phyloP scores from a whole-genome alignment of 1,140 invertebrate species.

The Frieseomelitta varia region DNA sequence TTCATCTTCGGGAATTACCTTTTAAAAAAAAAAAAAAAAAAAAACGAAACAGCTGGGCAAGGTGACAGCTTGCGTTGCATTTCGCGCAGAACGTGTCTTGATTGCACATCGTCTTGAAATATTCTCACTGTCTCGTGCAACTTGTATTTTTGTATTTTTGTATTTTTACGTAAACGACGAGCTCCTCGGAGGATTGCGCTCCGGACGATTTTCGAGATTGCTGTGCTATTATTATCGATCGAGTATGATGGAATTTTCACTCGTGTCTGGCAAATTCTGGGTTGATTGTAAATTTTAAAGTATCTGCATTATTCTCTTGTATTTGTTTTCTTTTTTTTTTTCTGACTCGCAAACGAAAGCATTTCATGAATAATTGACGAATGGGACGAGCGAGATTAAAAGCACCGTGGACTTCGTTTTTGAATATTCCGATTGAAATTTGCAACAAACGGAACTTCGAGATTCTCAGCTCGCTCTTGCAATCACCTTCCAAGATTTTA shows the following conservation, averaged over 20 bases:
- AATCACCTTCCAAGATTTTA: background rate
- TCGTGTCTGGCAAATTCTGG: too few relatives aligned
- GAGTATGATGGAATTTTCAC: background rate
- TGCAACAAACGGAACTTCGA: too few relatives aligned
- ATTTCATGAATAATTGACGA: background rate
- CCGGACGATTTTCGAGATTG: background rate
- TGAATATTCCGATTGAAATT: background rate
- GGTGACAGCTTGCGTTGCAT: slow-evolving; percentile 36
- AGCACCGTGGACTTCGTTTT: background rate
- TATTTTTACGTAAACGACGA: too few relatives aligned
- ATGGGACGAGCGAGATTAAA: background rate
- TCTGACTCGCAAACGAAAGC: background rate
- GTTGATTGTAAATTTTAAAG: too few relatives aligned
- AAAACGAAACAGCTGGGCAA: background rate
- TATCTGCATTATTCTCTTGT: too few relatives aligned
- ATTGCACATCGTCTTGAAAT: slow-evolving; percentile 24
- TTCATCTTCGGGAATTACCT: background rate
- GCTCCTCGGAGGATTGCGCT: background rate
- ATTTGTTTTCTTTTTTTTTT: too few relatives aligned
- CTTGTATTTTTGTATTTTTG: slow-evolving; percentile 47
- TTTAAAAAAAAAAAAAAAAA: too few relatives aligned
- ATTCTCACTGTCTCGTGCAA: slow-evolving; percentile 14
- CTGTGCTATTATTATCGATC: too few relatives aligned
- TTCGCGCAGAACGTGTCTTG: background rate
- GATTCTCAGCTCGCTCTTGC: too few relatives aligned